Evolutionary conservation across 1,140 invertebrate species (phyloP).

Genomic region (Solenopsis invicta): DNA sequence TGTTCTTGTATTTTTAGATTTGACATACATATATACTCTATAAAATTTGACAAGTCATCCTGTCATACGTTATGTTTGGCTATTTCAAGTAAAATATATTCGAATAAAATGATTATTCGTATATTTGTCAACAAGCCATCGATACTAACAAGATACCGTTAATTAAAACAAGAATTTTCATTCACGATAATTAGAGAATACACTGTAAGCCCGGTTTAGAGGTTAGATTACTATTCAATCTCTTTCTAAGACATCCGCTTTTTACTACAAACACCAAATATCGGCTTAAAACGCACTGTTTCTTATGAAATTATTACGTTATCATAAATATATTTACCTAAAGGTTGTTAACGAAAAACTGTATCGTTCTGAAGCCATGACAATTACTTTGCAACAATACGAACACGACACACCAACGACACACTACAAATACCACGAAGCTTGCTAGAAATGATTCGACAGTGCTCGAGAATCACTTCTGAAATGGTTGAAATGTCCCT

Average conservation of each 20-base stretch:
- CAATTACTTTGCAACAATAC: conserved; percentile 85
- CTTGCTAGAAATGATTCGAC: not conserved
- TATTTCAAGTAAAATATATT: not conserved
- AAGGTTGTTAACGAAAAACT: conserved; percentile 99
- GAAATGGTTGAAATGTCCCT: conserved; percentile 9
- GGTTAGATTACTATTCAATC: conserved; percentile 21
- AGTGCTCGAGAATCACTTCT: not conserved
- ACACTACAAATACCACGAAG: not conserved
- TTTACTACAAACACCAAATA: not conserved
- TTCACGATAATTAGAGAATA: not conserved
- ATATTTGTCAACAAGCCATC: not conserved
- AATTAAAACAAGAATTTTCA: conserved; percentile 1
- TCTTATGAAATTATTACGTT: not conserved
- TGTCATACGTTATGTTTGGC: not conserved
- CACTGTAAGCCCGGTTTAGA: not conserved
- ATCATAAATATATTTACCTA: conserved; percentile 90
- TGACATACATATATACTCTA: not conserved
- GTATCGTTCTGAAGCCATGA: conserved; percentile 98
- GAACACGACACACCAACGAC: not conserved
- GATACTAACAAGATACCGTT: not conserved
- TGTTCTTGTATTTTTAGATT: not conserved
- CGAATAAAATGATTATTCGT: not conserved
- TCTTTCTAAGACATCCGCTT: not conserved
- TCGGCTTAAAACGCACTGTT: conserved; percentile 19
- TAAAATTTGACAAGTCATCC: conserved; percentile 75